A percentile compares a stretch with the other conserved stretches of the same genome.
phyloP scores from a whole-genome alignment of 2,113 vertebrate species.

The Tiliqua scincoides region DNA sequence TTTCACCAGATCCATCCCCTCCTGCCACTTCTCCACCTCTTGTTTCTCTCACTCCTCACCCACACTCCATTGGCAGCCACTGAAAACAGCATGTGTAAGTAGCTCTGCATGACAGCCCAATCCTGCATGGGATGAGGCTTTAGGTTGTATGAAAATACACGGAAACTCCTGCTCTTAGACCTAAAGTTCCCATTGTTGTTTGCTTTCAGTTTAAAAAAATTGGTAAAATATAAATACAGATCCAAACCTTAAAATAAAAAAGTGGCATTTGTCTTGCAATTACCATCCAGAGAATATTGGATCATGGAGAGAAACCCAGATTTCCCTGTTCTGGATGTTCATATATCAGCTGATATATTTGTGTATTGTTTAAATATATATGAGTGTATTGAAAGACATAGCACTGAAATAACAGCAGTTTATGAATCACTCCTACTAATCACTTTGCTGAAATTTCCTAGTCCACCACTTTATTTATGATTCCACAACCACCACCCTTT shows the following conservation, averaged over 20 bases:
- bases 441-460: neutral
- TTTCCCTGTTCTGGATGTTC: neutral
- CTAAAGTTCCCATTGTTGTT: neutral
- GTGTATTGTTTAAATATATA: neutral
- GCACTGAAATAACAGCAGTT: neutral
- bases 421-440: neutral
- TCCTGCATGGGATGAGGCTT: too few species aligned
- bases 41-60: too few species aligned
- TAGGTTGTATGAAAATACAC: too few species aligned
- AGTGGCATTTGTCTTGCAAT: neutral
- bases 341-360: neutral
- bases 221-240: neutral
- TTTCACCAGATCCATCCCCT: too few species aligned
- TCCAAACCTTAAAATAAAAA: neutral
- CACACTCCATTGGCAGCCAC: too few species aligned
- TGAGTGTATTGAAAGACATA: neutral
- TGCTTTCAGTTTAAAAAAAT: neutral
- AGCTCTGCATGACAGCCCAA: too few species aligned
- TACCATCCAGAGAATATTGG: neutral
- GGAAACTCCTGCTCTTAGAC: neutral
- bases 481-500: neutral
- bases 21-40: too few species aligned
- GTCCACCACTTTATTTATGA: neutral
- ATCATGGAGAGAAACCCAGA: neutral
- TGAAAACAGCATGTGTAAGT: too few species aligned